Base-by-base conservation (phyloP, 2,113 vertebrate species). In the Pteruthius melanotis region DNA sequence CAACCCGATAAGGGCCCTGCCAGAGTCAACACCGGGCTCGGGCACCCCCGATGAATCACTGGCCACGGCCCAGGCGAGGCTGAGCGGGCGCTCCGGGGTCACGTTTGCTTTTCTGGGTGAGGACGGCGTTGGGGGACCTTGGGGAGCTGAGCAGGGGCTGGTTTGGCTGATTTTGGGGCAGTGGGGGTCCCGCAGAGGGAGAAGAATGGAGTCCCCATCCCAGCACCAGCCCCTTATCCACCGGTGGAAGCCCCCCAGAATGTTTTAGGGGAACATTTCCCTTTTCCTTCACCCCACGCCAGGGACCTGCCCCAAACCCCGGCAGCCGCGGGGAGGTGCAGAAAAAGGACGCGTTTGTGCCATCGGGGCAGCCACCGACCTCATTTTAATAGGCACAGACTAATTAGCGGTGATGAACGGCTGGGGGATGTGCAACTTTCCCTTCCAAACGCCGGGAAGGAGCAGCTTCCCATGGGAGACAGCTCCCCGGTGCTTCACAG, bases 91-190 rank as follows among this genome's bases (percentile, higher is more conserved):
- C 53, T 4, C 3, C 1, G 8, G 90, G 93, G 83, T 60, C 79
- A 83, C 33, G 93, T 95, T 95, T 96, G 89, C 6, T 89, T 71
- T 94, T 31, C 57, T 60, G 91, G 94, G 93, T 44, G 91, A 94
- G 83, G 79, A 63, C 1, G 23, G 83, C 0, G 6, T 1, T 2
- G 1, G 15, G 91, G 68, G 77, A 54, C 4, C 7, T 1, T 77
- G 0, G 15, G 65, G 69, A 4, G 7, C 59, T 2, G 60, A 39
- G 74, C 59, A 9, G 49, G 45, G 57, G 13, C 5, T 22, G 56
- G 0, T 18, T 3, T 0, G 3, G 60, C 12, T 2, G 1, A 5
- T 65, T 52, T 15, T 10, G 40, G 80, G 24, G 24, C 23, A 7
- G 15, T 0, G 2, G 23, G 16, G 31, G 16, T 69, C 24, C 24